Percentiles rank a stretch among this genome's conserved stretches.
Conservation (phyloP, 2,888 invertebrate genomes). For the Podotricha telesiphe region DNA sequence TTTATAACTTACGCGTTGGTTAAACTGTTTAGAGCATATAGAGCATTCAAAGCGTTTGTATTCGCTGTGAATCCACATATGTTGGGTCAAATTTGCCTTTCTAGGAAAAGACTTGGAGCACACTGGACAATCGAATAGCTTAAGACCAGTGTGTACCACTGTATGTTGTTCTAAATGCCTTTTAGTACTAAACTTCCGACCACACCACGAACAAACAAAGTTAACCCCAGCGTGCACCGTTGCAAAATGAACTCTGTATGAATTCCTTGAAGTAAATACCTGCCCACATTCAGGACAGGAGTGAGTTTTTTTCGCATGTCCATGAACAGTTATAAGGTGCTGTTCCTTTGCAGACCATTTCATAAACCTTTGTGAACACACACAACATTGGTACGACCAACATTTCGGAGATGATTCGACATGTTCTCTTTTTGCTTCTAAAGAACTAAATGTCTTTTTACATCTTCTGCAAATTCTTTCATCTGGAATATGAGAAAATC, state of each 20-base stretch:
- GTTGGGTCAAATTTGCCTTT: constrained; percentile 65
- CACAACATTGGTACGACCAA: constrained; percentile 53
- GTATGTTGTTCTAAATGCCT: constrained; percentile 50
- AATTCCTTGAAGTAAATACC: constrained; percentile 48
- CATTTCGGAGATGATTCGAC: constrained; percentile 50
- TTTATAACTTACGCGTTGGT: constrained; percentile 67
- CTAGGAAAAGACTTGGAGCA: constrained; percentile 65
- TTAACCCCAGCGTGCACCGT: constrained; percentile 51
- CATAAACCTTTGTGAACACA: constrained; percentile 54
- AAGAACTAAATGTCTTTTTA: constrained; percentile 50
- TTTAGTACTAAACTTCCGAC: constrained; percentile 50
- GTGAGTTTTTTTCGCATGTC: constrained; percentile 47
- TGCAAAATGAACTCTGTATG: constrained; percentile 53
- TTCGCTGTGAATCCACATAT: constrained; percentile 73
- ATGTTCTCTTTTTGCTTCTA: constrained; percentile 53
- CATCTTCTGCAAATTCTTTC: constrained; percentile 53
- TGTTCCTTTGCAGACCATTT: constrained; percentile 51
- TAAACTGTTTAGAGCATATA: constrained; percentile 66
- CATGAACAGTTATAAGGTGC: constrained; percentile 54
- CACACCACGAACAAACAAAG: constrained; percentile 49
- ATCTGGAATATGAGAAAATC: constrained; percentile 49
- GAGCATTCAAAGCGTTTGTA: constrained; percentile 64
- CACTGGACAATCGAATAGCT: constrained; percentile 49
- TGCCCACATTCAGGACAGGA: constrained; percentile 55
- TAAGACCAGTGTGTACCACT: constrained; percentile 51